phyloP scores from a whole-genome alignment of 2,113 vertebrate genomes.

The Leucopsar rothschildi region DNA sequence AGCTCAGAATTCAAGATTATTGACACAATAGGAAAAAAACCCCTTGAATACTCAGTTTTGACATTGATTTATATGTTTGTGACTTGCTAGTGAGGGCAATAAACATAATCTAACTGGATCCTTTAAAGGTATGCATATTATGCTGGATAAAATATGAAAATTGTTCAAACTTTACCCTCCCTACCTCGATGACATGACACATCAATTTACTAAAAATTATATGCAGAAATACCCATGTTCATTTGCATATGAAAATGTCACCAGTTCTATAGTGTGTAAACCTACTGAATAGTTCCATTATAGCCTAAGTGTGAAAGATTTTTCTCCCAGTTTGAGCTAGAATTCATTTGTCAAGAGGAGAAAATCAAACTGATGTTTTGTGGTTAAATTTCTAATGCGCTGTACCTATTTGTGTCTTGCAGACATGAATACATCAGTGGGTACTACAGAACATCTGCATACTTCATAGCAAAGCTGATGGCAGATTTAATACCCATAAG shows the following conservation, averaged over 20 bases:
- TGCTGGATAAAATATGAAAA: not conserved
- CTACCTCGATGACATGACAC: not conserved
- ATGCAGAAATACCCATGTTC: not conserved
- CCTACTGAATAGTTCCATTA: not conserved
- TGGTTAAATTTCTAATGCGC: not conserved
- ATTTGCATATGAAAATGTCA: not conserved
- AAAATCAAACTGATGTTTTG: not conserved
- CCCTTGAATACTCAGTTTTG: not conserved
- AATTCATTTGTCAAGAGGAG: not conserved
- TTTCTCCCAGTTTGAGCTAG: not conserved
- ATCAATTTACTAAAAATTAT: not conserved
- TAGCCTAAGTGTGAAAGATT: not conserved
- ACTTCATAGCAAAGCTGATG: conserved; percentile 88
- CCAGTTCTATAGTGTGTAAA: not conserved
- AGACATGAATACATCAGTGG: conserved; percentile 97
- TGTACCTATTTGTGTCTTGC: not conserved
- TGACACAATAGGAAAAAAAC: not conserved
- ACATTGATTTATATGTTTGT: not conserved
- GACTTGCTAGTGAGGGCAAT: not conserved
- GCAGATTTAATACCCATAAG: conserved; percentile 88
- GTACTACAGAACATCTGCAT: conserved; percentile 89
- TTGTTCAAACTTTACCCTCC: not conserved
- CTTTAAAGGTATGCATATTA: not conserved
- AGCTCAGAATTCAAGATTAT: not conserved
- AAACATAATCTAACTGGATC: not conserved